Evolutionary conservation across 2,113 vertebrate genomes (phyloP), one percentile per base, ranked within the genome.

Genomic region (Gadus chalcogrammus): DNA sequence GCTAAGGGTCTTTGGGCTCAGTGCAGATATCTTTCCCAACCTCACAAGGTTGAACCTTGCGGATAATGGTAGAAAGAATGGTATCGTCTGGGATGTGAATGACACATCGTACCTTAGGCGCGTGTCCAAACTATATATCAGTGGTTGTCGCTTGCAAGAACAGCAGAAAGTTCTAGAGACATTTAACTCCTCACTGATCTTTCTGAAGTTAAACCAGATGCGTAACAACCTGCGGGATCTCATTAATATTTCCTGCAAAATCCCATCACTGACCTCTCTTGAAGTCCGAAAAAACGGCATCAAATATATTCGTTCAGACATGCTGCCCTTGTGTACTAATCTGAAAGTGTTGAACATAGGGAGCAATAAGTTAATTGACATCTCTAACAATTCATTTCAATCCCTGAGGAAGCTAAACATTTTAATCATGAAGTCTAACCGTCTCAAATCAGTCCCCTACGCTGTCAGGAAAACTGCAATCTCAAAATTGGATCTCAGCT

Each of bases 231-330:
- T 84, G 1, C 38, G 53, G 17, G 60, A 15, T 18, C 70, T 93
- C n/a, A 77, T 91, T 38, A 83, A 83, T 38, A 42, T 88, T 27
- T 84, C 89, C 74, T 94, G 93, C 73, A 71, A 82, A 52, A 82
- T 91, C 67, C 86, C 89, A 64, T 79, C 84, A 0, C 18, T 89
- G 68, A 84, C 74, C 6, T 56, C 27, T 3, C 71, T 94, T 58
- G 71, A 87, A 4, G 73, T 92, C 62, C 68, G 60, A 58, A 0
- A 2, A 4, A 93, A 93, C 84, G 74, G 73, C 4, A 84, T 94
- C 5, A 62, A 6, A 35, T n/a, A 5, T 1, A 55, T 94, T 3
- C 0, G 15, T 20, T 67, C 73, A 24, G 0, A 68, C 65, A 74
- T 87, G 18, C 81, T 92, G 13, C 52, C 60, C 1, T 13, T 38